A percentile compares a stretch with the other conserved stretches of the same genome.
Evolutionary conservation across 1,140 invertebrate species (phyloP).

Genomic region (Brachionus koreanus): DNA sequence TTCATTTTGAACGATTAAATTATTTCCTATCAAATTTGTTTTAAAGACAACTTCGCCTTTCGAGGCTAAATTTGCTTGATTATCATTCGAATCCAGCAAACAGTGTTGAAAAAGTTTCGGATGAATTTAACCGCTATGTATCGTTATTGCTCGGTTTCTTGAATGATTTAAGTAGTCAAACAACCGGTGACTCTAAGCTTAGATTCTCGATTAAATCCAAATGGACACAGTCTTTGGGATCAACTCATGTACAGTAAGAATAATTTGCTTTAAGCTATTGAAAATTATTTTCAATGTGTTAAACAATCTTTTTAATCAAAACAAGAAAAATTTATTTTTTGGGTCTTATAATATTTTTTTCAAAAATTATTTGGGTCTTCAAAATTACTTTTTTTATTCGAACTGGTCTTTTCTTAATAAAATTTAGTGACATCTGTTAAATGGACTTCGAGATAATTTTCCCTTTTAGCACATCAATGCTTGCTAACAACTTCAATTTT

Average conservation of each 20-base stretch:
- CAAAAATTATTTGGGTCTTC: too few species aligned
- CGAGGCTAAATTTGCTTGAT: constrained; percentile 63
- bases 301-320: too few species aligned
- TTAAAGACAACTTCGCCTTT: constrained; percentile 63
- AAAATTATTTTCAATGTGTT: not conserved
- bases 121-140: constrained; percentile 64
- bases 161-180: constrained; percentile 55
- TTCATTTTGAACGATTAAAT: not conserved
- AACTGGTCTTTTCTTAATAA: too few species aligned
- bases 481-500: too few species aligned
- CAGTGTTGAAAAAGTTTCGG: constrained; percentile 62
- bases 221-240: constrained; percentile 65
- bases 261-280: not conserved
- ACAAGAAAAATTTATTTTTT: too few species aligned
- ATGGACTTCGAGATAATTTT: too few species aligned
- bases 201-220: constrained; percentile 64
- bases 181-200: constrained; percentile 63
- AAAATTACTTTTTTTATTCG: too few species aligned
- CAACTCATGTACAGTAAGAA: constrained; percentile 14
- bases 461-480: too few species aligned
- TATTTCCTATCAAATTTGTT: not conserved
- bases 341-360: too few species aligned
- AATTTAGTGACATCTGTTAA: too few species aligned
- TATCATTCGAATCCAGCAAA: constrained; percentile 65
- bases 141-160: constrained; percentile 65